phyloP scores from a whole-genome alignment of 2,113 vertebrate genomes.

The Dermatemys mawii region DNA sequence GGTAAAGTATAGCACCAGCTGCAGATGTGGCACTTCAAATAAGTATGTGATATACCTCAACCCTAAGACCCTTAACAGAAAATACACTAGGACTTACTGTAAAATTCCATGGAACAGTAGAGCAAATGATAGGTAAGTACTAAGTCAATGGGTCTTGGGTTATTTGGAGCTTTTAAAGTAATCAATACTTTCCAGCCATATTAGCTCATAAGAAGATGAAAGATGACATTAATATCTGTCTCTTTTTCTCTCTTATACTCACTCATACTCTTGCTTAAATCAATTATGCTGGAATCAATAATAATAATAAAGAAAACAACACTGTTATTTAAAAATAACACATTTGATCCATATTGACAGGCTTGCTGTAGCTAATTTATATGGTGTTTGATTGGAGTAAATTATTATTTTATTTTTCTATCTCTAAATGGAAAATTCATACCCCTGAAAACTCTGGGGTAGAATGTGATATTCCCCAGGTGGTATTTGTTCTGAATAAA shows the following conservation, averaged over 20 bases:
- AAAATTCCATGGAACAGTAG: constrained; percentile 59
- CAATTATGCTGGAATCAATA: constrained; percentile 36
- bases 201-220: constrained; percentile 27
- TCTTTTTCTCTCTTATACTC: neutral
- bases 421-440: neutral
- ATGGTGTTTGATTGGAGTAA: neutral
- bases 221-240: constrained; percentile 18
- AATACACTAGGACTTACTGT: constrained; percentile 59
- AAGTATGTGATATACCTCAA: constrained; percentile 36
- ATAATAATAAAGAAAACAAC: neutral
- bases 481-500: neutral
- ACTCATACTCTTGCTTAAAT: neutral
- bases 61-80: constrained; percentile 56
- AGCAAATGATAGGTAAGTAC: constrained; percentile 48
- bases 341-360: neutral
- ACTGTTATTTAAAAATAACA: constrained; percentile 16
- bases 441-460: neutral
- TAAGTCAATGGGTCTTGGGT: constrained; percentile 55
- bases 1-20: neutral
- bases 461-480: neutral
- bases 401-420: neutral
- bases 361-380: neutral
- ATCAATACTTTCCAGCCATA: constrained; percentile 65
- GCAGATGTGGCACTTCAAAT: constrained; percentile 7
- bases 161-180: constrained; percentile 61